Evolutionary conservation across 2,888 invertebrate genomes (phyloP), one percentile per base, ranked within the genome.

Genomic region (Mamestra brassicae): DNA sequence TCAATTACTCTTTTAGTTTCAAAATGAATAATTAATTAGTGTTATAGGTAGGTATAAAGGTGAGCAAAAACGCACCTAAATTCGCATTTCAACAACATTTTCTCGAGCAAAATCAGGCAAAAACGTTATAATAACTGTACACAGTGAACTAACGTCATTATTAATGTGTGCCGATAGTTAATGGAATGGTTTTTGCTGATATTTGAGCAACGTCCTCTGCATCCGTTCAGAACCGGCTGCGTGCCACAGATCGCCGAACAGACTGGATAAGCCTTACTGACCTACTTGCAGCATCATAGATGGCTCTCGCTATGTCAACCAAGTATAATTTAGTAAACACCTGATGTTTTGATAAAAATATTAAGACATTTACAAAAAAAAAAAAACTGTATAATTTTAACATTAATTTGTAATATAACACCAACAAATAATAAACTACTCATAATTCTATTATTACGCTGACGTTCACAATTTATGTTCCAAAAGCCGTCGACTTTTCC

Each of bases 191-290:
- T 86, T 86, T 87, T 87, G 80, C 85, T 74, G 66, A 79, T 73
- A 78, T 86, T 86, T 87, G 67, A 86, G 82, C 85, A 85, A 85
- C 78, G 76, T 86, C 86, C 80, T 72, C 63, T 54, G 65, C 64
- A 84, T 87, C 86, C 84, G 86, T 38, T 74, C 64, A 73, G 57
- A 85, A 87, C 87, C 85, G 81, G 80, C 82, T 17, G 63, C 66
- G 50, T 45, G 65, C 73, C 77, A 38, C 15, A 58, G 64, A 70
- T 61, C 70, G 47, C 71, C 17, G n/a, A 74, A 57, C 55, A n/a
- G 36, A 63, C 60, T 73, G 36, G 68, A 80, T 85, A 58, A 80
- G 70, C 55, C 38, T 54, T 62, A 72, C 63, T 83, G 80, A 78
- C 83, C 83, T 63, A 85, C 63, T 78, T 81, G 3, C 63, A 26